Base-by-base conservation (phyloP, 2,113 vertebrate genomes). In the Rattus norvegicus region DNA sequence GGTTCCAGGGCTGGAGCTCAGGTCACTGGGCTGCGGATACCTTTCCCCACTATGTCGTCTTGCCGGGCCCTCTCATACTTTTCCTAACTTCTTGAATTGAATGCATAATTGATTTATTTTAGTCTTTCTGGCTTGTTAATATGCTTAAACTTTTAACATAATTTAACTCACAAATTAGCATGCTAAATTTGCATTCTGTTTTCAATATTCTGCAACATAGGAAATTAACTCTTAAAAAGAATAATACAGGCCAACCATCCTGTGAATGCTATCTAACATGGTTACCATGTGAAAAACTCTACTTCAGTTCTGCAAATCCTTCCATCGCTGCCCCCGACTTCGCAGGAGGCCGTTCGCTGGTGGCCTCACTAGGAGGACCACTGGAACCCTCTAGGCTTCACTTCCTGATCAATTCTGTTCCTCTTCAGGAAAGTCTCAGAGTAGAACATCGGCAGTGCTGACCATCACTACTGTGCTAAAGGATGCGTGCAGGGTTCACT, bases 161-260 rank as follows among this genome's bases (percentile, higher is more conserved):
- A 28, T 43, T 94, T 76, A 85, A 93, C 49, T 49, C 52, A 47
- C 47, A 94, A 72, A 17, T 13, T 89, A 49, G 43, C 54, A 80
- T 39, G n/a, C 28, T 85, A 56, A n/a, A n/a, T 83, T 81, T 92
- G 84, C 56, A 59, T 95, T 79, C 22, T 54, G 56, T 93, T 90
- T 95, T 67, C 63, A 95, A 47, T 91, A 96, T 63, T 76, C 54
- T 86, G 17, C 49, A 89, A 5, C 61, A 28, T 85, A 81, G 52
- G 81, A 92, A 92, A 92, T 67, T 7, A 88, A 75, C 72, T 90
- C 67, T 33, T 92, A 26, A 70, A 91, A 88, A 96, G 61, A 86
- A 6, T 76, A 43, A 22, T 17, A 47, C 39, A 39, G 2, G 36
- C 4, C 88, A 67, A 80, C 65, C 93, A 24, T 43, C 65, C 39